Base-by-base conservation (phyloP, 2,888 invertebrate genomes). In the Noctua janthina region DNA sequence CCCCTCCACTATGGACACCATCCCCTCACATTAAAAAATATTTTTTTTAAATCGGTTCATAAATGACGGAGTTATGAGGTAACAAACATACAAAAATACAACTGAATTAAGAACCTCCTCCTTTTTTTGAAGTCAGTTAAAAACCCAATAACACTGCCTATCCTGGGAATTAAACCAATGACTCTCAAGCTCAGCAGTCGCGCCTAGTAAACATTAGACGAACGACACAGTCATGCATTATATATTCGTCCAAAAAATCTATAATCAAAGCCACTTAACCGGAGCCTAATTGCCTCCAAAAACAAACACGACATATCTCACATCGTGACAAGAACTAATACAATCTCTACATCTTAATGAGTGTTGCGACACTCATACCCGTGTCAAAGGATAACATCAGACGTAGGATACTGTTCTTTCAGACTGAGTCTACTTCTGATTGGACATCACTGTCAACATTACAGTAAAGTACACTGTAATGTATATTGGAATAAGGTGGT, bases 311-410 rank as follows among this genome's bases (percentile, higher is more conserved):
- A 66, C 64, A n/a, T 56, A 59, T 67, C 72, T 84, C 20, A 71
- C 67, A 39, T 59, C 88, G 85, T 76, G 85, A 81, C 85, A 77
- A 13, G 39, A 23, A 64, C 79, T 79, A 78, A 59, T 77, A 51
- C 29, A 79, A 90, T 89, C 88, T 68, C 20, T 35, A 7, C 17
- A 90, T 89, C 89, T 85, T 89, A 89, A 89, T 90, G 83, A 87
- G 74, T 85, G 81, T 83, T 90, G 74, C 76, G n/a, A 80, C 85
- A 88, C 70, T 68, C 72, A 62, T 81, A 78, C 68, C 20, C 77
- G 74, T 82, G 89, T 87, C 74, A 51, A 13, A 4, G 76, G 87
- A 85, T 85, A 87, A 87, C 39, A 75, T 81, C 68, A 13, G 43
- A 29, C 39, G 54, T 54, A 1, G 20, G 68, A 13, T 68, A 46